Base-by-base conservation (phyloP, 2,888 invertebrate genomes). In the Hydroisotoma schaefferi region DNA sequence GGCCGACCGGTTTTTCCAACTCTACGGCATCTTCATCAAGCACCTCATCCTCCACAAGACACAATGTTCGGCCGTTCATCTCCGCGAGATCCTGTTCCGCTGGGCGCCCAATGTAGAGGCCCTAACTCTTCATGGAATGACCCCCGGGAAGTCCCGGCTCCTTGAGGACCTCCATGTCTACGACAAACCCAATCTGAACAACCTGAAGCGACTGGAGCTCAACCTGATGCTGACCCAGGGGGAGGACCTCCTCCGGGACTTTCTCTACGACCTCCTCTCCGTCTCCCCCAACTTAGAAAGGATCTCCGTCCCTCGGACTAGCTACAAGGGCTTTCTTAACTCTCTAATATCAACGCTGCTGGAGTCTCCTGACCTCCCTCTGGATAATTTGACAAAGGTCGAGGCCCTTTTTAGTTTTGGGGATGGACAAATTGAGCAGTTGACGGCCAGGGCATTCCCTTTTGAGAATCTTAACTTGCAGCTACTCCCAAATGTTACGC, bases 401-500 rank as follows among this genome's bases (percentile, higher is more conserved):
- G 67, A 67, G 29, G 57, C 67, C 44, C 63, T 67, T 37, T 63
- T 67, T 28, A 61, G 61, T 27, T 63, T 67, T 37, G 63, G 57
- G 20, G 63, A 67, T 57, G 52, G 56, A 15, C 63, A 67, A n/a
- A 52, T 52, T 37, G 52, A 33, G 23, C 18, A 22, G 49, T 33
- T 67, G 28, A 63, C 54, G 38, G 57, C 59, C 22, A 26, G 63
- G 33, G 52, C 54, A 40, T 59, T 59, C 23, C 63, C 67, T 0
- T 51, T 67, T 33, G 61, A 61, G 22, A 56, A 53, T 22, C 38
- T 67, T 33, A 67, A 67, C 37, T 51, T 67, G 59, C 67, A 67
- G 55, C 59, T 67, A 4, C 59, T 67, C 57, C 67, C 61, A 26
- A 67, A 64, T 59, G 67, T 67, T 25, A 67, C 67, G 6, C 48